Conservation (phyloP, 2,888 invertebrate species). For the Lithophane semibrunnea region DNA sequence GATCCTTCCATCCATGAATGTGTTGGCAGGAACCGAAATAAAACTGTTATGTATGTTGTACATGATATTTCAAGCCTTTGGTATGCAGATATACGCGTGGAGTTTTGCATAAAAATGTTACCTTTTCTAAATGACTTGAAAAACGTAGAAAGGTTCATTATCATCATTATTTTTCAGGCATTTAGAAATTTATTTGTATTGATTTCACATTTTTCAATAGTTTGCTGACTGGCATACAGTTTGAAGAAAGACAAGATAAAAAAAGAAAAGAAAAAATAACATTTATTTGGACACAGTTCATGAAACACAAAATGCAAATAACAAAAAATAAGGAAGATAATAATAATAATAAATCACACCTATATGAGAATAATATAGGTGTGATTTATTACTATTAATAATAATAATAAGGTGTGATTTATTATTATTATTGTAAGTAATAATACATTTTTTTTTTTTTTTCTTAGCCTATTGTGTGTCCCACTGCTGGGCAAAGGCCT, state of each 20-base stretch:
- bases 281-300: too few relatives aligned
- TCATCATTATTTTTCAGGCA: neutral
- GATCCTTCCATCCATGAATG: slow-evolving; percentile 17
- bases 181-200: neutral
- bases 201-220: neutral
- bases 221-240: neutral
- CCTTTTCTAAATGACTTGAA: slow-evolving; percentile 12
- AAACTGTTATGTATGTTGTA: slow-evolving; percentile 7
- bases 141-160: neutral
- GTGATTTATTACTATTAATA: too few relatives aligned
- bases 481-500: too few relatives aligned
- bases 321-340: neutral
- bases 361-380: too few relatives aligned
- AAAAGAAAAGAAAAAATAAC: neutral
- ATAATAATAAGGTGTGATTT: too few relatives aligned
- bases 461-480: too few relatives aligned
- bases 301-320: too few relatives aligned
- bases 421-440: too few relatives aligned
- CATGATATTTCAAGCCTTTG: slow-evolving; percentile 48
- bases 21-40: slow-evolving; percentile 10
- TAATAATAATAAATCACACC: neutral
- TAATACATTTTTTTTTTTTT: too few relatives aligned
- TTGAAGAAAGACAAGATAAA: neutral
- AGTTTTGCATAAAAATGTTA: slow-evolving; percentile 6
- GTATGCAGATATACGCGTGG: slow-evolving; percentile 32